Evolutionary conservation across 2,888 invertebrate genomes (phyloP).

Genomic region (Ferdinandea cuprea): DNA sequence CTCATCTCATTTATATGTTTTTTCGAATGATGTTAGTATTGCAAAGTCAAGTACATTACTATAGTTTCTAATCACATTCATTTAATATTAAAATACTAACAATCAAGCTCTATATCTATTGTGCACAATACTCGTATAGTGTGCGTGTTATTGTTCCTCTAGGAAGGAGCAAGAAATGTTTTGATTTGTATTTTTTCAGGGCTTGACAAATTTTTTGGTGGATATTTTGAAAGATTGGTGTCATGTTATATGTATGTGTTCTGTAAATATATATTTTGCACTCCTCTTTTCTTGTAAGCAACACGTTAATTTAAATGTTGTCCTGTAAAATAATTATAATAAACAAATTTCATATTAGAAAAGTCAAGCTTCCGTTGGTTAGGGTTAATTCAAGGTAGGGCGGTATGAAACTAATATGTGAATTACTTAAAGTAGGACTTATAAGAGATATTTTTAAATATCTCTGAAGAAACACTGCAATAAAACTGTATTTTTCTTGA

Average conservation of each 20-base stretch:
- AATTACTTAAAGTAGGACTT: neutral
- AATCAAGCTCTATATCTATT: slow-evolving; percentile 54
- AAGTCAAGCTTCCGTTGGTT: slow-evolving; percentile 35
- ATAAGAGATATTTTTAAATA: neutral
- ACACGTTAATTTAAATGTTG: slow-evolving; percentile 61
- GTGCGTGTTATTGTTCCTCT: slow-evolving; percentile 45
- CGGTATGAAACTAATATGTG: neutral
- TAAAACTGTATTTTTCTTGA: neutral
- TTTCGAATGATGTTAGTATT: slow-evolving; percentile 72
- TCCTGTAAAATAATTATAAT: slow-evolving; percentile 22
- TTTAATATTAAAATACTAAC: slow-evolving; percentile 62
- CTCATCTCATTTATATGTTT: slow-evolving; percentile 68
- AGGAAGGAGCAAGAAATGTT: slow-evolving; percentile 22
- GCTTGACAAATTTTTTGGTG: slow-evolving; percentile 34
- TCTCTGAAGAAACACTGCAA: too few relatives aligned
- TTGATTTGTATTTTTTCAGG: slow-evolving; percentile 37
- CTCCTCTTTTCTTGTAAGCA: slow-evolving; percentile 48
- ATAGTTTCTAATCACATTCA: slow-evolving; percentile 64
- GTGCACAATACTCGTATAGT: slow-evolving; percentile 42
- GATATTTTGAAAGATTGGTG: slow-evolving; percentile 37
- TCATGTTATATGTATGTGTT: slow-evolving; percentile 51
- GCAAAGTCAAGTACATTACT: slow-evolving; percentile 73
- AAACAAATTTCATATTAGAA: neutral
- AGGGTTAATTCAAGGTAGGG: neutral
- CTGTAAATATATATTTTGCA: slow-evolving; percentile 60